A percentile compares a stretch with the other conserved stretches of the same genome.
These are phyloP conservation scores for Mobula birostris DNA, from an alignment of 2,113 vertebrate genomes.

Conservation along the genomic window DNA sequence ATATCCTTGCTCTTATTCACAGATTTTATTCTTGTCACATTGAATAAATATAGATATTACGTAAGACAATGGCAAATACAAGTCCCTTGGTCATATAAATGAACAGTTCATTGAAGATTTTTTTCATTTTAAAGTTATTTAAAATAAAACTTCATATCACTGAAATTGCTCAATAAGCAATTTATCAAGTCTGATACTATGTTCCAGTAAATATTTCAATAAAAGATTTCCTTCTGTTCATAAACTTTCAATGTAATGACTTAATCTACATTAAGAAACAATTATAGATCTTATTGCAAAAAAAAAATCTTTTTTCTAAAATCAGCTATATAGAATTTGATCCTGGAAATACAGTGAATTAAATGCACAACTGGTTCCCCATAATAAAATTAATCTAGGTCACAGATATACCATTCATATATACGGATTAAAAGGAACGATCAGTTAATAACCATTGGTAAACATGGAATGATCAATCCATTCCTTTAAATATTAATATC, in stretches of 20 bases:
- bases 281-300: not conserved
- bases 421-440: not conserved
- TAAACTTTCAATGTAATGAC: not conserved
- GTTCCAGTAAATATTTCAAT: not conserved
- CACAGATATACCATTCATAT: not conserved
- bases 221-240: not conserved
- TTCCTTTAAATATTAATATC: not conserved
- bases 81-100: not conserved
- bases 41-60: not conserved
- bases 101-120: not conserved
- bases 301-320: not conserved
- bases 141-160: not conserved
- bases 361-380: not conserved
- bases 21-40: too few species aligned
- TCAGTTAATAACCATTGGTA: not conserved
- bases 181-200: not conserved
- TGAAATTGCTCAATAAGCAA: not conserved
- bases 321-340: not conserved
- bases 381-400: not conserved
- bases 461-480: not conserved
- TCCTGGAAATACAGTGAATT: not conserved
- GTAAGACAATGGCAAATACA: not conserved
- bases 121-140: too few species aligned
- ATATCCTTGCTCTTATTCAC: too few species aligned
- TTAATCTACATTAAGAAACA: not conserved